A percentile compares a stretch with the other conserved stretches of the same genome.
phyloP scores from a whole-genome alignment of 2,888 invertebrate genomes.

The Cephus rjabovi region DNA sequence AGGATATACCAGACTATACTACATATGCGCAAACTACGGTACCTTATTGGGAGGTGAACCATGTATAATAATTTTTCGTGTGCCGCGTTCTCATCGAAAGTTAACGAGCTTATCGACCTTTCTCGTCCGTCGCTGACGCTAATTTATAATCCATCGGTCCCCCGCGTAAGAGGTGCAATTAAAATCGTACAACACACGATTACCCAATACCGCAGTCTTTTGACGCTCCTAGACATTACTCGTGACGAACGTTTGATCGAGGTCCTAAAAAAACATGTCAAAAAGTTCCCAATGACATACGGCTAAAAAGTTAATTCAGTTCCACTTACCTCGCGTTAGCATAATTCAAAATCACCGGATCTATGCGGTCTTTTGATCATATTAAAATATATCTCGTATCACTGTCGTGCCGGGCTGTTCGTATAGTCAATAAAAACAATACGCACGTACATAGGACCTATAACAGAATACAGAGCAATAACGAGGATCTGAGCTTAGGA shows the following conservation, averaged over 20 bases:
- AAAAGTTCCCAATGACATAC: background rate
- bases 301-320: background rate
- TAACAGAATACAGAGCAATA: background rate
- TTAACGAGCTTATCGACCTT: conserved; percentile 11
- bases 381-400: background rate
- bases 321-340: background rate
- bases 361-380: background rate
- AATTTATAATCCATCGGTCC: background rate
- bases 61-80: conserved; percentile 2
- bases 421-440: background rate
- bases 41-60: background rate
- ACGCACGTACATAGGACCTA: background rate
- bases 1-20: background rate
- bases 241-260: background rate
- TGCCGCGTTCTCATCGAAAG: conserved; percentile 13
- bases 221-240: background rate
- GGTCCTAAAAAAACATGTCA: background rate
- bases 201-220: background rate
- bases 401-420: background rate
- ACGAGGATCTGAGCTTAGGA: background rate
- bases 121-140: background rate
- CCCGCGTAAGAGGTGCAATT: background rate
- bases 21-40: background rate
- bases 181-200: background rate
- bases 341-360: background rate